These are phyloP conservation scores for Apogon hyalosoma DNA, from an alignment of 2,797 vertebrate species.

Conservation along the genomic window DNA sequence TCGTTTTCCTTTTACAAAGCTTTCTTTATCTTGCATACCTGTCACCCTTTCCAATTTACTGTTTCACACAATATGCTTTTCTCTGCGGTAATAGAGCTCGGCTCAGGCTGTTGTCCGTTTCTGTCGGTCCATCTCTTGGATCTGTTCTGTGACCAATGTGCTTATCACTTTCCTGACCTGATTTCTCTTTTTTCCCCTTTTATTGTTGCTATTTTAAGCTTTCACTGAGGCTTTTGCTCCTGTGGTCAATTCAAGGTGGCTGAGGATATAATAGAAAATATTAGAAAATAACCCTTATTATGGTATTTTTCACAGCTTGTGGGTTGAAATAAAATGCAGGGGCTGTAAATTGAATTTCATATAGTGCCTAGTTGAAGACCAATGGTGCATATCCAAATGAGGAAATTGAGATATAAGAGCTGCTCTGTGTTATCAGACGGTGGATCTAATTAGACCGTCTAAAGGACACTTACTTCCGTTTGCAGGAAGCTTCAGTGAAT, in stretches of 20 bases:
- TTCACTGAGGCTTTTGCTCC: slow-evolving; percentile 33
- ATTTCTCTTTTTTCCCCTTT: slow-evolving; percentile 55
- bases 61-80: slow-evolving; percentile 17
- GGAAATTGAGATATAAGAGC: slow-evolving; percentile 33
- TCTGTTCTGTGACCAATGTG: slow-evolving; percentile 15
- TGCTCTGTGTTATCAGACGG: slow-evolving; percentile 36
- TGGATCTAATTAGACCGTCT: slow-evolving; percentile 57
- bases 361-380: slow-evolving; percentile 16
- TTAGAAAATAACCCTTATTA: slow-evolving; percentile 4
- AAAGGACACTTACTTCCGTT: slow-evolving; percentile 48
- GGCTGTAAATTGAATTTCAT: not conserved
- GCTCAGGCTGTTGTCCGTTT: slow-evolving; percentile 32
- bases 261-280: slow-evolving; percentile 27
- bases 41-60: slow-evolving; percentile 51
- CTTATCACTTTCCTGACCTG: slow-evolving; percentile 53
- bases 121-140: slow-evolving; percentile 27
- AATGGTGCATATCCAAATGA: slow-evolving; percentile 13
- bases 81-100: slow-evolving; percentile 30
- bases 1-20: slow-evolving; percentile 9
- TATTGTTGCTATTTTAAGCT: slow-evolving; percentile 37
- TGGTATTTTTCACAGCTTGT: not conserved
- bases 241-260: not conserved
- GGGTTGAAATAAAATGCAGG: slow-evolving; percentile 24
- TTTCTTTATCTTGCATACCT: slow-evolving; percentile 56
- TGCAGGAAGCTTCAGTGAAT: slow-evolving; percentile 61